These are phyloP conservation scores for Uropsilus gracilis DNA, from an alignment of 2,113 vertebrate species.

Conservation along the genomic window DNA sequence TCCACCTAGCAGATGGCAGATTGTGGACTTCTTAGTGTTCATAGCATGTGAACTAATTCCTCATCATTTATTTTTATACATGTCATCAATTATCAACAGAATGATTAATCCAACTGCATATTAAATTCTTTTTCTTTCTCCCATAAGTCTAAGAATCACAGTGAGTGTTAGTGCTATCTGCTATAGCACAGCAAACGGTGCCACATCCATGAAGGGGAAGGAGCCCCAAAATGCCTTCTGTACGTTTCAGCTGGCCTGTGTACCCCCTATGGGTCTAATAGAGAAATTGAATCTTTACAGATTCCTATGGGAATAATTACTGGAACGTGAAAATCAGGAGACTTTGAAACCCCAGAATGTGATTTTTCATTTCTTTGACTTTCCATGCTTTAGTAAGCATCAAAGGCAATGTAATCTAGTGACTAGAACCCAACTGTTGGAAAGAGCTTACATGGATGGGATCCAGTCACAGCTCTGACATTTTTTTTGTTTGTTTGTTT, in stretches of 20 bases:
- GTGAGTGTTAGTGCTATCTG: too few species aligned
- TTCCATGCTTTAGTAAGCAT: background rate
- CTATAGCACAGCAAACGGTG: background rate
- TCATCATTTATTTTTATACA: background rate
- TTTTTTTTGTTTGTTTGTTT: slow-evolving; percentile 36
- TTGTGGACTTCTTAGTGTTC: background rate
- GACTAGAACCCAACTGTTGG: background rate
- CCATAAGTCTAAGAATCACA: background rate
- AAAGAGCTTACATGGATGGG: background rate
- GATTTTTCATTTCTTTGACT: slow-evolving; percentile 17
- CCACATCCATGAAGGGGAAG: background rate
- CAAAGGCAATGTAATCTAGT: background rate
- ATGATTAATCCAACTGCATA: background rate
- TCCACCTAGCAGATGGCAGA: background rate
- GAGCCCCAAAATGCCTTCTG: background rate
- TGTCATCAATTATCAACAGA: background rate
- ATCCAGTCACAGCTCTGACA: background rate
- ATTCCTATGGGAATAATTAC: background rate
- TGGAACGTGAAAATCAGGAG: background rate
- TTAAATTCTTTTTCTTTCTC: background rate
- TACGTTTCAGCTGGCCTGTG: background rate
- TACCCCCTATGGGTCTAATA: too few species aligned
- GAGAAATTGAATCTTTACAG: background rate
- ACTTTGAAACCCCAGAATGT: background rate
- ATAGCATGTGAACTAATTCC: background rate